Evolutionary conservation across 2,797 vertebrate species (phyloP).

Genomic region (Anguilla marmorata): DNA sequence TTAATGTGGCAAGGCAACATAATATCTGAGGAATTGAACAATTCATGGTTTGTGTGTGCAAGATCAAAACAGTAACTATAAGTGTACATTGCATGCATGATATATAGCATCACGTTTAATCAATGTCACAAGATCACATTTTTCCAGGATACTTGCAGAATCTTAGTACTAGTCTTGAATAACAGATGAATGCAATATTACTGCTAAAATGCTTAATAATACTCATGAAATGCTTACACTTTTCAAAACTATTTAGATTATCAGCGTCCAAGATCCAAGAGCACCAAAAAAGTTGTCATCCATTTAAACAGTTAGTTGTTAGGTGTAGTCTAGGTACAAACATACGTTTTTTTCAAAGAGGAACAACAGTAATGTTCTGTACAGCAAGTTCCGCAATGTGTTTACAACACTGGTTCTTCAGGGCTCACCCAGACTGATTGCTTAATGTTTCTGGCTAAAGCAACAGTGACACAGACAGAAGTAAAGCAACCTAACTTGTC

Average conservation of each 20-base stretch:
- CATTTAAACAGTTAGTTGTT: background rate
- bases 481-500: background rate
- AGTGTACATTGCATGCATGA: background rate
- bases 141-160: background rate
- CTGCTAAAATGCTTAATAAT: background rate
- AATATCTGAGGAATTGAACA: background rate
- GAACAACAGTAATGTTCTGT: background rate
- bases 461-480: constrained; percentile 15
- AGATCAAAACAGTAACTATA: background rate
- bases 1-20: background rate
- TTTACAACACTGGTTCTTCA: constrained; percentile 12
- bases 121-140: background rate
- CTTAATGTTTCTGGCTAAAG: constrained; percentile 9
- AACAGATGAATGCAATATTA: background rate
- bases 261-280: background rate
- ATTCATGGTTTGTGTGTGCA: background rate
- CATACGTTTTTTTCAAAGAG: background rate
- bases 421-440: constrained; percentile 13
- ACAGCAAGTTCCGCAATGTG: background rate
- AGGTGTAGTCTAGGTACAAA: background rate
- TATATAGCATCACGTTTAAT: background rate
- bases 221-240: background rate
- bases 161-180: background rate
- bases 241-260: background rate
- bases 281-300: background rate